phyloP scores from a whole-genome alignment of 1,140 invertebrate species.

The Bombus cullumanus region DNA sequence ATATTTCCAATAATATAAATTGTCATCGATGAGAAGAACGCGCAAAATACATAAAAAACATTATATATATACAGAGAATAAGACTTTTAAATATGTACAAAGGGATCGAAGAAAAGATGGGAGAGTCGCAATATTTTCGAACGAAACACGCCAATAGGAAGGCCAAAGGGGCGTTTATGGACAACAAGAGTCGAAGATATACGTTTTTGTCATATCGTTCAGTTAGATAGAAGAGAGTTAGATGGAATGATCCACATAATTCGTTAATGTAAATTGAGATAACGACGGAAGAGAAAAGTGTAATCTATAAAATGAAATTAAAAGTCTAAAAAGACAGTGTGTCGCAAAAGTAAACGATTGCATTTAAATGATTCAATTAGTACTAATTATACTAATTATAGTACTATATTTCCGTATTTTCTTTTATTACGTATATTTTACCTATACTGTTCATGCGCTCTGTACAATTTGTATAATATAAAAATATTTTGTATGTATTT shows the following conservation, averaged over 20 bases:
- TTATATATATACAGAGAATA: conserved; percentile 23
- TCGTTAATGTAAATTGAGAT: conserved; percentile 17
- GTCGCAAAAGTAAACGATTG: not conserved
- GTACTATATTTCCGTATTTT: not conserved
- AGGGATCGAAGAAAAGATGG: not conserved
- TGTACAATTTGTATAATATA: not conserved
- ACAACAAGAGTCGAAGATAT: not conserved
- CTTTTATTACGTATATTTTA: not conserved
- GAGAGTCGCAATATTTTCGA: conserved; percentile 25
- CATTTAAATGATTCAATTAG: not conserved
- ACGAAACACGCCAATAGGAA: not conserved
- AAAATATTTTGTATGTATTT: not conserved
- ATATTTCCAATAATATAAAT: not conserved
- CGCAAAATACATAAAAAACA: not conserved
- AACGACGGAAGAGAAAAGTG: conserved; percentile 16
- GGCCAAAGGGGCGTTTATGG: conserved; percentile 7
- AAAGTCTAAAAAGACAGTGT: conserved; percentile 2
- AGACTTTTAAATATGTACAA: conserved; percentile 38
- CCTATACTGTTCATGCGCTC: not conserved
- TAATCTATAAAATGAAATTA: conserved; percentile 27
- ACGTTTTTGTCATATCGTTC: conserved; percentile 43
- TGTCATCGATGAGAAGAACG: not conserved
- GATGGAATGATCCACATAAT: not conserved
- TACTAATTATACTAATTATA: too few species aligned
- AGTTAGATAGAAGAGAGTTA: not conserved